Base-by-base conservation (phyloP, 2,888 invertebrate species). In the Halictus quadricinctus region DNA sequence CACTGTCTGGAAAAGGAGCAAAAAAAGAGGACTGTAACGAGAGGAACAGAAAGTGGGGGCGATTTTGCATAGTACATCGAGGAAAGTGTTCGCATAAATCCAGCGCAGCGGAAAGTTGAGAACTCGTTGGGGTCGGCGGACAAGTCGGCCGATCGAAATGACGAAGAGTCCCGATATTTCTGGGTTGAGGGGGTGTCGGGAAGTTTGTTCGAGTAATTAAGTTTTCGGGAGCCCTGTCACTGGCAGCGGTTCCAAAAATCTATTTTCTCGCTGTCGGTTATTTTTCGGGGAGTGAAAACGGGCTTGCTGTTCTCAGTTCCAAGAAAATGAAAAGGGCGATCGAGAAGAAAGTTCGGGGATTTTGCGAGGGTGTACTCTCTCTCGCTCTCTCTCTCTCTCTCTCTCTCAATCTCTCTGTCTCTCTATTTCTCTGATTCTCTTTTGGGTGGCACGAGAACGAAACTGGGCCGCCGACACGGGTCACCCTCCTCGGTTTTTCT, bases 141-240 rank as follows among this genome's bases (percentile, higher is more conserved):
- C 69, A 10, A 64, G 60, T 41, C 36, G 77, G 72, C 64, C 83
- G 85, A 64, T 64, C 64, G 64, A 64, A 64, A 64, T 29, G 29
- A 64, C 64, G 64, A 64, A 64, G 64, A 83, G 12, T 85, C 75
- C 78, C 79, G 84, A 85, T 86, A 85, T 86, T 85, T 82, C 64
- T 25, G n/a, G 58, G n/a, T 29, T 29, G 29, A 5, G 54, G 0
- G 43, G 60, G 60, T 69, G 58, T 58, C 58, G n/a, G 75, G 75
- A 81, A 83, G 73, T 83, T 86, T 81, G 83, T 76, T 81, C 83
- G 70, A 73, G 86, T 87, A 87, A 87, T 87, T 87, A 87, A 83
- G 83, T 83, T 82, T 64, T 79, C 50, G 64, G 29, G 75, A 36
- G 48, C 60, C 46, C 74, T 79, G 79, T 83, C 82, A 83, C 66